Conservation (phyloP, 1,140 invertebrate genomes). For the Thaumetopoea pityocampa region DNA sequence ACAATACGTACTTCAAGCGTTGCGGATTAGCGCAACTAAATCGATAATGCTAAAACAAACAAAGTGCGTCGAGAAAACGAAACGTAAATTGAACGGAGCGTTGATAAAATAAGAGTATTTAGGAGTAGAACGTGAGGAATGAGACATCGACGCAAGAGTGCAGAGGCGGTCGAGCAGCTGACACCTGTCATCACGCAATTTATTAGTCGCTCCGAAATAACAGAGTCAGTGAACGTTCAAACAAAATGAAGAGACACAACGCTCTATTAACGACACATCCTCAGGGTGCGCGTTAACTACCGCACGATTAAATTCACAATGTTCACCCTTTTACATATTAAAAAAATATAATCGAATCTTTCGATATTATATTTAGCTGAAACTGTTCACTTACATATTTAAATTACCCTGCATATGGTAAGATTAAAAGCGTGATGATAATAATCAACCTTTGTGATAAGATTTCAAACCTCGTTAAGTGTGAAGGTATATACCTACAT, state of each 20-base stretch:
- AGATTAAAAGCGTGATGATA: too few species aligned
- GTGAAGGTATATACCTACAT: too few species aligned
- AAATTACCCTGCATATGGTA: too few species aligned
- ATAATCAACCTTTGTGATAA: constrained; percentile 4
- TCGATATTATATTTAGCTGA: too few species aligned
- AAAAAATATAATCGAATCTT: constrained; percentile 25
- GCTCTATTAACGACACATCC: constrained; percentile 67
- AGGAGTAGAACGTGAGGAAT: constrained; percentile 70
- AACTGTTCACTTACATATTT: too few species aligned
- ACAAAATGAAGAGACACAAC: constrained; percentile 67
- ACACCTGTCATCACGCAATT: constrained; percentile 74
- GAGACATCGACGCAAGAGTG: constrained; percentile 73
- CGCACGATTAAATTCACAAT: constrained; percentile 56
- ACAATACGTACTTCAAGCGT: constrained; percentile 23
- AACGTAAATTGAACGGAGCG: constrained; percentile 71
- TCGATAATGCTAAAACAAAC: constrained; percentile 53
- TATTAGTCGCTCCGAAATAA: constrained; percentile 73
- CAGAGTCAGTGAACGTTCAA: constrained; percentile 63
- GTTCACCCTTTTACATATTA: constrained; percentile 25
- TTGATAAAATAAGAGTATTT: constrained; percentile 74
- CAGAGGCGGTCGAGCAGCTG: constrained; percentile 72
- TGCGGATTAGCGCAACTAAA: constrained; percentile 40
- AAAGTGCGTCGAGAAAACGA: constrained; percentile 56
- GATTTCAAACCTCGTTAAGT: too few species aligned
- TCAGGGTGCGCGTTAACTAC: constrained; percentile 44